phyloP scores from a whole-genome alignment of 2,113 vertebrate species.

The Hemibagrus wyckioides region DNA sequence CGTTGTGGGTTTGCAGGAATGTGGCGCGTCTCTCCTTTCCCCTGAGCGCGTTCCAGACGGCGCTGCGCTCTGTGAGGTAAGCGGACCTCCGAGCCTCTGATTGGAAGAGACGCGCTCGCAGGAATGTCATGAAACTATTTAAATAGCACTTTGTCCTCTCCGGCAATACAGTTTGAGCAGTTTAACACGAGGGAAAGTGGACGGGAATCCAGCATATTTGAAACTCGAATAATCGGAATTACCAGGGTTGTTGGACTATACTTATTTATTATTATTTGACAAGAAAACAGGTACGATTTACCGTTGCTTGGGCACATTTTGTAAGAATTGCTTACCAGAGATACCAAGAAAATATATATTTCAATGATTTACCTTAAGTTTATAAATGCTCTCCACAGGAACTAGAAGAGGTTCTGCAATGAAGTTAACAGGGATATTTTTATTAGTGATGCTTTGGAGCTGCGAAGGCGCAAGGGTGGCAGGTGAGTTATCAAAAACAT shows the following conservation, averaged over 20 bases:
- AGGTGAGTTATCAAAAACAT: constrained; percentile 78
- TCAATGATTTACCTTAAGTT: background rate
- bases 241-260: constrained; percentile 35
- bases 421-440: constrained; percentile 77
- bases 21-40: constrained; percentile 37
- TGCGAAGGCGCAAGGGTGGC: constrained; percentile 76
- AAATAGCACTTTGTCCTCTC: constrained; percentile 78
- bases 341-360: background rate
- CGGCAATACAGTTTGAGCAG: constrained; percentile 36
- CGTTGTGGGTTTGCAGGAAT: constrained; percentile 59
- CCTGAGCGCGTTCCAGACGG: constrained; percentile 46
- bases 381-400: constrained; percentile 44
- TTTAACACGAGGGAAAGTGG: constrained; percentile 21
- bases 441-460: constrained; percentile 77
- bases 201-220: background rate
- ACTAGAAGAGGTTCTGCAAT: constrained; percentile 70
- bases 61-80: constrained; percentile 63
- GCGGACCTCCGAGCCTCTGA: constrained; percentile 73
- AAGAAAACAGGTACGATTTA: constrained; percentile 18
- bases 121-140: constrained; percentile 88
- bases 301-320: background rate
- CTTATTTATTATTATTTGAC: background rate
- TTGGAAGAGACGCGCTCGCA: constrained; percentile 79
- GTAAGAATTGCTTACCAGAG: background rate
- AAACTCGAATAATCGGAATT: constrained; percentile 16